Conservation (phyloP, 2,888 invertebrate species). For the Caenorhabditis sulstoni region DNA sequence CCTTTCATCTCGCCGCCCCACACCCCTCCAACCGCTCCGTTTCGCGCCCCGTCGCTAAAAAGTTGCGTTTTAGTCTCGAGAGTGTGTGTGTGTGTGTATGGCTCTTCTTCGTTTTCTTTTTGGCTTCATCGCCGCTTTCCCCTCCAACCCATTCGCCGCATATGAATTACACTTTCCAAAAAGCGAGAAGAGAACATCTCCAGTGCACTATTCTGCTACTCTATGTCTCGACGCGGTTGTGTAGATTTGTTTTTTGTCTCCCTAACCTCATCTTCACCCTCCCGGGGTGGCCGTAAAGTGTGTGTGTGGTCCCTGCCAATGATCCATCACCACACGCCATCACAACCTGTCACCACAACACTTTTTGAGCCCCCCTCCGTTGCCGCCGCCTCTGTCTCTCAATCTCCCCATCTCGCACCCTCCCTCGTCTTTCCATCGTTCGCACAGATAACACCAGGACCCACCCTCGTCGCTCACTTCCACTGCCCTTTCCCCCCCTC, state of each 20-base stretch:
- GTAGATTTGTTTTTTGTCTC: background rate
- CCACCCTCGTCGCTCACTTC: no score
- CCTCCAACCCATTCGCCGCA: no score
- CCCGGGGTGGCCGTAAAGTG: slow-evolving; percentile 25
- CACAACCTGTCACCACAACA: slow-evolving; percentile 56
- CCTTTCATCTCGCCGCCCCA: slow-evolving; percentile 51
- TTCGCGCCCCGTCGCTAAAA: slow-evolving; percentile 32
- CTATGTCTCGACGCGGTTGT: no score
- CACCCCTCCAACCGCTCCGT: background rate
- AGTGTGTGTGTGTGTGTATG: no score
- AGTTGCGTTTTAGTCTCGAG: slow-evolving; percentile 43
- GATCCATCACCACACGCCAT: slow-evolving; percentile 51
- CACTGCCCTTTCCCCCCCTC: slow-evolving; percentile 8
- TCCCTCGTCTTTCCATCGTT: slow-evolving; percentile 5
- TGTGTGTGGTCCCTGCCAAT: slow-evolving; percentile 12
- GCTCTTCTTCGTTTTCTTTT: no score
- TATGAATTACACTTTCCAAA: no score
- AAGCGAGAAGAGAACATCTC: no score
- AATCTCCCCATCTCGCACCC: background rate
- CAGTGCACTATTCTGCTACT: no score
- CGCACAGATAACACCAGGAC: slow-evolving; percentile 40
- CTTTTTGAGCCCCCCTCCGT: slow-evolving; percentile 37
- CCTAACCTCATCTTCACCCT: background rate
- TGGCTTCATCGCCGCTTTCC: no score
- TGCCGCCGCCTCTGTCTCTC: no score